Conservation (phyloP, 2,113 vertebrate species). For the Microcebus griseorufus region DNA sequence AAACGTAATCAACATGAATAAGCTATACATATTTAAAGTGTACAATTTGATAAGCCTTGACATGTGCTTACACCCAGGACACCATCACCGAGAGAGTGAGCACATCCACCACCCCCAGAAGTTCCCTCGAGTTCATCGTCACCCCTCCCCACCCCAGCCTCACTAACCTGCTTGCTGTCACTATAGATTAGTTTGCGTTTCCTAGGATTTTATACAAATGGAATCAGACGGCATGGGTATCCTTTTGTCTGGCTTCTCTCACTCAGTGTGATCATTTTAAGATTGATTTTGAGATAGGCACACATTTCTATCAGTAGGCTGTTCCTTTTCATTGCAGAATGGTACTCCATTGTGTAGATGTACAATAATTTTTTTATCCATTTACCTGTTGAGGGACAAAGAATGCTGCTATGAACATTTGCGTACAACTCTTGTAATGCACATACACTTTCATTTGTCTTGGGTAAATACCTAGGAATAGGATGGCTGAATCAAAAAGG, state of each 20-base stretch:
- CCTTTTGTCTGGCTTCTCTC: not conserved
- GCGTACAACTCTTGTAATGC: not conserved
- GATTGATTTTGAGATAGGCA: not conserved
- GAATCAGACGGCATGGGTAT: not conserved
- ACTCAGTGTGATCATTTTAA: not conserved
- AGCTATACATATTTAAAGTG: not conserved
- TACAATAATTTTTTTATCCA: not conserved
- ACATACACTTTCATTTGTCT: not conserved
- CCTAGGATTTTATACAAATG: not conserved
- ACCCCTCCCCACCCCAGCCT: not conserved
- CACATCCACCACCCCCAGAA: too few species aligned
- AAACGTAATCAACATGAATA: not conserved
- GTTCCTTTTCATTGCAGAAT: not conserved
- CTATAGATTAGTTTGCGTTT: not conserved
- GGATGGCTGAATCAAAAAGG: not conserved
- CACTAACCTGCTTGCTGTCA: not conserved
- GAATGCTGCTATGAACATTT: not conserved
- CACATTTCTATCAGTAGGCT: not conserved
- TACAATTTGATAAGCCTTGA: not conserved
- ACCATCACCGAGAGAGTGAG: not conserved
- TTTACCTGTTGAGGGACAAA: not conserved
- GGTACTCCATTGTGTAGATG: not conserved
- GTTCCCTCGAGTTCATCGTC: not conserved
- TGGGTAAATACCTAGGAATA: not conserved
- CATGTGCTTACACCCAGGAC: not conserved